Conservation (phyloP, 2,888 invertebrate species). For the Ceramica pisi region DNA sequence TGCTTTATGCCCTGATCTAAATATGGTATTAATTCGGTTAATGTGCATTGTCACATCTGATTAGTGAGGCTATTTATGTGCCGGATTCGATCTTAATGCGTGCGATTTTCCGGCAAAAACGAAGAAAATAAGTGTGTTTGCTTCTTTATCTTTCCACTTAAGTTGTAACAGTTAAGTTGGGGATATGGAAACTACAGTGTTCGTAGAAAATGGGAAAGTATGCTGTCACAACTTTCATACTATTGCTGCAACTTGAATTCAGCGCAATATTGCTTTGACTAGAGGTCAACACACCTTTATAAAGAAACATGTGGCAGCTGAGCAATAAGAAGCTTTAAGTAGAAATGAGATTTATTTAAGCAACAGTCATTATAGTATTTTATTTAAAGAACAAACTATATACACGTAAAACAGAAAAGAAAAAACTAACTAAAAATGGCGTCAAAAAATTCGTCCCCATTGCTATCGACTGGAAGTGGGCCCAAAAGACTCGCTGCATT, state of each 20-base stretch:
- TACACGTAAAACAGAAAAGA: too few relatives aligned
- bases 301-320: constrained; percentile 24
- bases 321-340: constrained; percentile 22
- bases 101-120: constrained; percentile 9
- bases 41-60: constrained; percentile 55
- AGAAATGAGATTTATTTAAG: constrained; percentile 23
- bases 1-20: constrained; percentile 54
- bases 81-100: constrained; percentile 37
- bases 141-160: constrained; percentile 41
- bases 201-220: constrained; percentile 44
- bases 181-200: constrained; percentile 27
- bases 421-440: too few relatives aligned
- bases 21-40: constrained; percentile 57
- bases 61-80: constrained; percentile 35
- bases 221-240: constrained; percentile 39
- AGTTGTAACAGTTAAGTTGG: constrained; percentile 33
- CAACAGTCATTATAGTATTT: constrained; percentile 2
- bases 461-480: too few relatives aligned
- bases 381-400: too few relatives aligned
- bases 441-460: too few relatives aligned
- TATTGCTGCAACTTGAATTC: constrained; percentile 34
- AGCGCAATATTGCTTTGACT: constrained; percentile 42
- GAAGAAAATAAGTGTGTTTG: constrained; percentile 22
- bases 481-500: too few relatives aligned
- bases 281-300: constrained; percentile 48